Evolutionary conservation across 1,140 invertebrate genomes (phyloP), one percentile per base, ranked within the genome.

Genomic region (Drosophila lacteicornis): DNA sequence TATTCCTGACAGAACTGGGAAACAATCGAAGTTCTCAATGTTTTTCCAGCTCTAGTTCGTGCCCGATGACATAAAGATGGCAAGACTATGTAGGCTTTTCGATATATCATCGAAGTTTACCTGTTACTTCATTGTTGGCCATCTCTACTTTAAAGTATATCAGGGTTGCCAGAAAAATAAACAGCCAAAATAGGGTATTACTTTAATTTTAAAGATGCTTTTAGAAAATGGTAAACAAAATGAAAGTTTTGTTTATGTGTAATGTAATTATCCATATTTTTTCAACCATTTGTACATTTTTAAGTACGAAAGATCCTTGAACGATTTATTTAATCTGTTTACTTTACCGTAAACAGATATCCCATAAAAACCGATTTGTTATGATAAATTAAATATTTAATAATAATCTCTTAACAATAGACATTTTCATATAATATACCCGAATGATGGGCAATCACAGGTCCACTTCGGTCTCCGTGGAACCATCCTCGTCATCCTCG

Each of bases 401-500:
- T 62, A 45, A 15, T 15, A 7, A 12, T 25, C 19, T 3, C 12
- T 17, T 38, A 25, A 15, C 4, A 36, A 17, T 22, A 42, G 2
- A 9, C 6, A n/a, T 25, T 22, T 33, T 50, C 5, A 17, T 2
- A 15, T 11, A 38, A 36, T 15, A 40, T 27, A 11, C 4, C 7
- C 4, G 1, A 8, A 6, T 4, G 1, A 17, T 36, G 6, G 12
- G 15, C 5, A 8, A 17, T 78, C 69, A 85, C 4, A 33, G 38
- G 1, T 46, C 36, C 50, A 56, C 11, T 6, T 71, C 62, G 17
- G 15, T 33, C 12, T 46, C 42, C 45, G 63, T 42, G 25, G 40
- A 65, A 25, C 25, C 49, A n/a, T 88, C 77, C 27, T 88, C 84
- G 30, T 88, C 85, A 30, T 90, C 85, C 65, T 91, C 82, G 7